Percentiles rank a stretch among this genome's conserved stretches.
phyloP scores from a whole-genome alignment of 2,888 invertebrate genomes.

The Stegophylla sp. region DNA sequence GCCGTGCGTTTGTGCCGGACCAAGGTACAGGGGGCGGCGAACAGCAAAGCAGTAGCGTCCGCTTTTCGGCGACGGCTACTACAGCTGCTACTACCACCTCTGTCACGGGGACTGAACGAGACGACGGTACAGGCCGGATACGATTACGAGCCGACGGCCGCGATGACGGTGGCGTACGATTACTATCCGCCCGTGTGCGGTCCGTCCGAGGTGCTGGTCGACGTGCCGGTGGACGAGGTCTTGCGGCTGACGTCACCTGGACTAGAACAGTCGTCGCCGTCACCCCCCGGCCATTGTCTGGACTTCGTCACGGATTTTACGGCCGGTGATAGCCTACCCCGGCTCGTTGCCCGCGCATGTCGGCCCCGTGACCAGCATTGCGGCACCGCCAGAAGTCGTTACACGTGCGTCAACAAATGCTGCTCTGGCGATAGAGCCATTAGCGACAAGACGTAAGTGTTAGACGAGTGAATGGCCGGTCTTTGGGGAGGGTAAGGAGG shows the following conservation, averaged over 20 bases:
- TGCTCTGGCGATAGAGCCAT: slow-evolving; percentile 19
- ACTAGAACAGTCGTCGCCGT: slow-evolving; percentile 18
- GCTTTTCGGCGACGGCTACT: not conserved
- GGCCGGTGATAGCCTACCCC: not conserved
- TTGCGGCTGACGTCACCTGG: slow-evolving; percentile 37
- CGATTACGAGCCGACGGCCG: slow-evolving; percentile 53
- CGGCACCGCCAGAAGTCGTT: not conserved
- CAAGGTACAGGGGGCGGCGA: slow-evolving; percentile 58
- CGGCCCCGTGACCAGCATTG: slow-evolving; percentile 42
- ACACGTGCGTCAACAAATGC: slow-evolving; percentile 50
- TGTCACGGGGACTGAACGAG: no score
- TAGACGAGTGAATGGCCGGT: no score
- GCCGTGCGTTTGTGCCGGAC: slow-evolving; percentile 60
- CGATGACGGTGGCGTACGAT: slow-evolving; percentile 25
- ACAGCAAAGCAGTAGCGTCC: no score
- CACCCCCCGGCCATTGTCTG: slow-evolving; percentile 45
- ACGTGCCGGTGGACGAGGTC: slow-evolving; percentile 61
- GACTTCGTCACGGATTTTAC: slow-evolving; percentile 2
- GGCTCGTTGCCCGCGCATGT: slow-evolving; percentile 62
- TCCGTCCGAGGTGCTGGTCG: slow-evolving; percentile 59
- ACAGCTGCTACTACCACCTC: slow-evolving; percentile 57
- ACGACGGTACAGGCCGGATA: no score
- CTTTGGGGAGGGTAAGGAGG: no score
- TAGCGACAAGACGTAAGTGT: not conserved
- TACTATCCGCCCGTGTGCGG: slow-evolving; percentile 60